Percentiles rank a stretch among this genome's conserved stretches.
Conservation (phyloP, 1,140 invertebrate genomes). For the Drosophila watanabei region DNA sequence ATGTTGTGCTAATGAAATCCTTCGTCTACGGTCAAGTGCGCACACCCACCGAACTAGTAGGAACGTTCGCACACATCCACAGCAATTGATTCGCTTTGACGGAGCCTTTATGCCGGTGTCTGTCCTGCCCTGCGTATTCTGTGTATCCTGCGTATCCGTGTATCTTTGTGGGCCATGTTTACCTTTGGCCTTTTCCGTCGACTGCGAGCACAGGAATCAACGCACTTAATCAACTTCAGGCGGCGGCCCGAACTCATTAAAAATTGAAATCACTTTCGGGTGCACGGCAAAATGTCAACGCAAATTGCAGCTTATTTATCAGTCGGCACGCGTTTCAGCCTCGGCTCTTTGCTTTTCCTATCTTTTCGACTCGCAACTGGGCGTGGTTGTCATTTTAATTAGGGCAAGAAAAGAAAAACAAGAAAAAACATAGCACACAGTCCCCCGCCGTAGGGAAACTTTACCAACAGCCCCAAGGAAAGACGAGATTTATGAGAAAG, state of each 20-base stretch:
- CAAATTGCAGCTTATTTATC: conserved; percentile 84
- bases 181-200: conserved; percentile 42
- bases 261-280: conserved; percentile 76
- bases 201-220: conserved; percentile 54
- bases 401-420: conserved; percentile 39
- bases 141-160: conserved; percentile 16
- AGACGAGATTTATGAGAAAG: conserved; percentile 34
- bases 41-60: conserved; percentile 30
- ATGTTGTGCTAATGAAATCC: conserved; percentile 83
- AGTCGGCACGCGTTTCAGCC: conserved; percentile 52
- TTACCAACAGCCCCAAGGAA: conserved; percentile 1
- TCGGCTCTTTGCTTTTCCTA: conserved; percentile 11
- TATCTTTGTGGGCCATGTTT: conserved; percentile 35
- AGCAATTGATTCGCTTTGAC: conserved; percentile 69
- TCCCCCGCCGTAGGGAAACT: conserved; percentile 10
- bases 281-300: conserved; percentile 77
- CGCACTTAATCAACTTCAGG: conserved; percentile 73
- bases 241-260: conserved; percentile 69
- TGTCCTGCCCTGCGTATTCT: conserved; percentile 1
- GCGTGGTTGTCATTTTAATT: conserved; percentile 73
- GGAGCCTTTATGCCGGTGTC: background rate
- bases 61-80: conserved; percentile 18
- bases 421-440: conserved; percentile 2
- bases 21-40: conserved; percentile 71
- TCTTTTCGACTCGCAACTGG: conserved; percentile 34